phyloP scores from a whole-genome alignment of 2,888 invertebrate genomes.

The Mythimna lalbum region DNA sequence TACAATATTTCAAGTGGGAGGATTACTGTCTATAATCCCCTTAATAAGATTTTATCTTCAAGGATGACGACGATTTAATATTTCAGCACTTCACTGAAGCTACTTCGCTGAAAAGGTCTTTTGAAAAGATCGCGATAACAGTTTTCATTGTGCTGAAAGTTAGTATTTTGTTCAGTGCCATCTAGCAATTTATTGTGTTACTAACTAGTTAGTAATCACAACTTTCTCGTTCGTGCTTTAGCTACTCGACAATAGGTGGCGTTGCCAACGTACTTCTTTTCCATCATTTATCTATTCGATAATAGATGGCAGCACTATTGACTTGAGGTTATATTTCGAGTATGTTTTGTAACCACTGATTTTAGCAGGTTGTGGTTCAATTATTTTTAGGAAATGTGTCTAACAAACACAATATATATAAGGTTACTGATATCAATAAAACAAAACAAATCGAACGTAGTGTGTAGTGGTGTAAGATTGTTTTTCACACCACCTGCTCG shows the following conservation, averaged over 20 bases:
- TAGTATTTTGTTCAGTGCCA: background rate
- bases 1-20: background rate
- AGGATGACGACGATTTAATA: background rate
- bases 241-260: slow-evolving; percentile 66
- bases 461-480: too few species aligned
- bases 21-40: background rate
- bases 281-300: slow-evolving; percentile 21
- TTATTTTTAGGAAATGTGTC: too few species aligned
- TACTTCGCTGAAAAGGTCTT: background rate
- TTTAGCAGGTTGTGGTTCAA: too few species aligned
- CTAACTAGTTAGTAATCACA: rapidly evolving
- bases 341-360: too few species aligned
- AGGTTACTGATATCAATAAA: too few species aligned
- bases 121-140: background rate
- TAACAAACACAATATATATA: too few species aligned
- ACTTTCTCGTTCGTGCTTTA: background rate
- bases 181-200: background rate
- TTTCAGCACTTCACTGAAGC: background rate
- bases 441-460: too few species aligned
- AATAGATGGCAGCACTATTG: slow-evolving; percentile 54
- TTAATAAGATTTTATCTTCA: background rate
- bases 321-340: too few species aligned
- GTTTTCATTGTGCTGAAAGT: too few species aligned
- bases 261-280: background rate
- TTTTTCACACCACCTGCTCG: too few species aligned